Conservation (phyloP, 2,113 vertebrate genomes). For the Machaerirhynchus nigripectus region DNA sequence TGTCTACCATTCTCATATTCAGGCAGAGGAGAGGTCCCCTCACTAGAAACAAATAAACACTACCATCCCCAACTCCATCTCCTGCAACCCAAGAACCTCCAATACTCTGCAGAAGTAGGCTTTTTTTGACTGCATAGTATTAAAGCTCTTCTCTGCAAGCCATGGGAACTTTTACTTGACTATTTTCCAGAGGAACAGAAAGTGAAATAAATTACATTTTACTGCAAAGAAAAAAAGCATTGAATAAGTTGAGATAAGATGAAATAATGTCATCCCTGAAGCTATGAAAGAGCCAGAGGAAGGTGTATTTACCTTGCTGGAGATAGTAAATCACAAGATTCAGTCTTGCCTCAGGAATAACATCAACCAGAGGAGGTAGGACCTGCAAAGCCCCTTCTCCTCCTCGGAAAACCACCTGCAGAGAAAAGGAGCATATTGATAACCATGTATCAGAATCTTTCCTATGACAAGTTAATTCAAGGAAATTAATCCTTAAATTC, state of each 20-base stretch:
- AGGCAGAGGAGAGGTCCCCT: neutral
- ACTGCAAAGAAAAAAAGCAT: neutral
- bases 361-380: constrained; percentile 92
- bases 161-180: neutral
- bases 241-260: neutral
- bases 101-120: neutral
- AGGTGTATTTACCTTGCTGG: constrained; percentile 82
- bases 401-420: constrained; percentile 93
- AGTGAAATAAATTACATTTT: neutral
- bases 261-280: neutral
- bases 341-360: constrained; percentile 94
- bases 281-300: neutral
- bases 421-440: neutral
- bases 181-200: neutral
- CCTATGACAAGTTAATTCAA: neutral
- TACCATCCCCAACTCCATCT: neutral
- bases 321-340: constrained; percentile 98
- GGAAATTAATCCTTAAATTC: neutral
- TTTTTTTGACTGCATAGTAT: neutral
- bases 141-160: neutral
- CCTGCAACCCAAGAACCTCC: neutral
- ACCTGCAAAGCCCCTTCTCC: constrained; percentile 94
- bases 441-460: neutral
- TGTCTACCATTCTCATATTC: neutral
- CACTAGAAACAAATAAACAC: neutral